Conservation (phyloP, 2,888 invertebrate genomes). For the Plemyria rubiginata region DNA sequence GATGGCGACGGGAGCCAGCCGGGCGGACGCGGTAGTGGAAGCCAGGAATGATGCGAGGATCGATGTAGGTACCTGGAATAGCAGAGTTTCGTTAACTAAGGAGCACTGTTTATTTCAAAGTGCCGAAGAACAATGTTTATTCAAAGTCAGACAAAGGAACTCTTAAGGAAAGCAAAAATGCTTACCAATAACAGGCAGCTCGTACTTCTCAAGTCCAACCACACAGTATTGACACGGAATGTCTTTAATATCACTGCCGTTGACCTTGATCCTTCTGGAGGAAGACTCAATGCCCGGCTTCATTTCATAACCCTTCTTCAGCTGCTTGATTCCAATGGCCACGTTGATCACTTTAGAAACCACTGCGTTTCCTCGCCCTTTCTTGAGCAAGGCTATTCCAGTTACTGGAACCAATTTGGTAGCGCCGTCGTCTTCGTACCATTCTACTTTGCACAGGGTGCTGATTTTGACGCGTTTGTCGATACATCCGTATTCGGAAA, state of each 20-base stretch:
- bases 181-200: conserved; percentile 89
- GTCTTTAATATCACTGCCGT: conserved; percentile 86
- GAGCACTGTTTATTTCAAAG: neutral
- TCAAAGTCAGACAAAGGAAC: neutral
- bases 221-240: conserved; percentile 88
- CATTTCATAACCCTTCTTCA: conserved; percentile 85
- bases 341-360: conserved; percentile 85
- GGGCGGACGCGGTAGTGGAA: conserved; percentile 90
- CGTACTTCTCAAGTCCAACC: conserved; percentile 87
- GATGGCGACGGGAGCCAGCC: conserved; percentile 85
- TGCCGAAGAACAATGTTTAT: no score
- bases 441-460: conserved; percentile 88
- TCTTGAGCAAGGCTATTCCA: conserved; percentile 84
- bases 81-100: neutral
- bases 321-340: conserved; percentile 82
- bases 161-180: conserved; percentile 5
- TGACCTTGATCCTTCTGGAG: conserved; percentile 86
- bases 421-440: conserved; percentile 87
- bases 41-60: conserved; percentile 89
- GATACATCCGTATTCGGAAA: conserved; percentile 74
- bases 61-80: conserved; percentile 87
- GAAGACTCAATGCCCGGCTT: conserved; percentile 87
- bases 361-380: conserved; percentile 78
- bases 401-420: conserved; percentile 85
- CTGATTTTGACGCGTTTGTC: conserved; percentile 87